These are phyloP conservation scores for Trichogramma dendrolimi DNA, from an alignment of 2,888 invertebrate genomes.

Conservation along the genomic window DNA sequence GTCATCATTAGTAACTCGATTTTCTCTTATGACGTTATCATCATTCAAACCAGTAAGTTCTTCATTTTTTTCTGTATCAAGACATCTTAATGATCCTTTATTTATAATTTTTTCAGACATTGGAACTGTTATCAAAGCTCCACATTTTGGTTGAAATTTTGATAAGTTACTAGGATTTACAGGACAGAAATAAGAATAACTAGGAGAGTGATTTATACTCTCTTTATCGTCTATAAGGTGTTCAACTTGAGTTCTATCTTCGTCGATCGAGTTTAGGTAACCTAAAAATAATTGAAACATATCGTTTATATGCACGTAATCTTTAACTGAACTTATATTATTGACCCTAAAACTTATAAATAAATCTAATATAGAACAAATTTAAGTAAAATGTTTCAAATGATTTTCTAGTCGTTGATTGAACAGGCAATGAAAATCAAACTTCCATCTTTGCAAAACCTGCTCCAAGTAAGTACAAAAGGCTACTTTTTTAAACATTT, in stretches of 20 bases:
- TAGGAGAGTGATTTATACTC: conserved; percentile 38
- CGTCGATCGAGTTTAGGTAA: conserved; percentile 53
- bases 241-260: conserved; percentile 53
- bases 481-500: too few species aligned
- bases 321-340: too few species aligned
- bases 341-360: too few species aligned
- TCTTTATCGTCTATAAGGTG: too few species aligned
- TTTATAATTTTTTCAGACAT: conserved; percentile 56
- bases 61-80: conserved; percentile 44
- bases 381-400: too few species aligned
- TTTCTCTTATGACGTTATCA: too few species aligned
- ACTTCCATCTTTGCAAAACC: too few species aligned
- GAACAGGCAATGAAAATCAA: too few species aligned
- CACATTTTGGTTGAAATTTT: conserved; percentile 89
- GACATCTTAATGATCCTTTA: conserved; percentile 42
- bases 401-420: too few species aligned
- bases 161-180: conserved; percentile 79
- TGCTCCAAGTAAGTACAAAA: too few species aligned
- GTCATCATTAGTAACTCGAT: too few species aligned
- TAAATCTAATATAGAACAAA: too few species aligned
- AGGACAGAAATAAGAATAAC: conserved; percentile 63
- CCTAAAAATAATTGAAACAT: conserved; percentile 50
- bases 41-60: conserved; percentile 40
- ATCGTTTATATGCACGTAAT: background rate
- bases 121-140: conserved; percentile 87